Conservation (phyloP, 2,113 vertebrate genomes). For the Oncorhynchus gorbuscha region DNA sequence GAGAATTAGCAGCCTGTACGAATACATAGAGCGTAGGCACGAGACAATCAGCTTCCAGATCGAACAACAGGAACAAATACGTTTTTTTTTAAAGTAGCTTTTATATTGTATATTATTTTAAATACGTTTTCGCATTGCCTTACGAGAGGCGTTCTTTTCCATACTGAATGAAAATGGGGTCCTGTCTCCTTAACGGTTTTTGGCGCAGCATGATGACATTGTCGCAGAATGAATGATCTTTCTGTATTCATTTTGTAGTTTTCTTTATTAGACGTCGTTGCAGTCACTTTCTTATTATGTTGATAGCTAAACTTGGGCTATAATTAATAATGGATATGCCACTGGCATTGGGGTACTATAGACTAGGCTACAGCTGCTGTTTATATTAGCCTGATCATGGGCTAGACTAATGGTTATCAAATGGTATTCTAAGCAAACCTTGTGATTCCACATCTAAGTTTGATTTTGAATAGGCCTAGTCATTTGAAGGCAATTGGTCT, state of each 20-base stretch:
- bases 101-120: not conserved
- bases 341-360: too few species aligned
- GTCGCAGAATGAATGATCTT: not conserved
- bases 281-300: too few species aligned
- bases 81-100: not conserved
- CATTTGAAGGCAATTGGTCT: not conserved
- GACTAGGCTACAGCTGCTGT: not conserved
- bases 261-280: not conserved
- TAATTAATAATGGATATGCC: too few species aligned
- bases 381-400: not conserved
- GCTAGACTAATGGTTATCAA: not conserved
- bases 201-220: slow-evolving; percentile 10
- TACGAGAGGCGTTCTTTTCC: too few species aligned
- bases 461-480: not conserved
- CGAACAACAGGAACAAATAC: not conserved
- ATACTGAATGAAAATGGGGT: not conserved
- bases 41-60: not conserved
- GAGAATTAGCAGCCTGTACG: too few species aligned
- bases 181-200: not conserved
- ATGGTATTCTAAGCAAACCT: not conserved
- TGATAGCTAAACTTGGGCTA: too few species aligned
- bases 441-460: not conserved
- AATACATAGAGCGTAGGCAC: not conserved
- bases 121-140: too few species aligned
- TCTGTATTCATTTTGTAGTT: slow-evolving; percentile 12